Conservation (phyloP, 2,888 invertebrate species). For the Capitulum mitella region DNA sequence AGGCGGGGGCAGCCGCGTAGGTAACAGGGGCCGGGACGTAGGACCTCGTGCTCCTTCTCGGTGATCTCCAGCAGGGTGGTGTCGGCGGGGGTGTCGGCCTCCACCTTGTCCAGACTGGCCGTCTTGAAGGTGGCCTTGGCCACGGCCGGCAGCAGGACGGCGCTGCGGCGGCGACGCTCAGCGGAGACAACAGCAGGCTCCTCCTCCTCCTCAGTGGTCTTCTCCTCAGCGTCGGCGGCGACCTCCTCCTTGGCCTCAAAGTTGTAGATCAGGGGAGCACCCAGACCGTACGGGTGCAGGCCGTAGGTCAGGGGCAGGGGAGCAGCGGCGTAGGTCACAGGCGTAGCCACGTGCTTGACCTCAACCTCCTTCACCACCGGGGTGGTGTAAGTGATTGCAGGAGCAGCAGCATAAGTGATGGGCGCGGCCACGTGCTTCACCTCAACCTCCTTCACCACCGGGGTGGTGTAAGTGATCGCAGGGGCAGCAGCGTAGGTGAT, state of each 20-base stretch:
- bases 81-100: conserved; percentile 32
- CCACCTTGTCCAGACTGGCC: conserved; percentile 37
- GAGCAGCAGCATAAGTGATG: no score
- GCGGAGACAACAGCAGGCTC: conserved; percentile 28
- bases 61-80: conserved; percentile 30
- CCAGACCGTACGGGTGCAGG: background rate
- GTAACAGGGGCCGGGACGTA: background rate
- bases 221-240: conserved; percentile 25
- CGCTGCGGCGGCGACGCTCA: conserved; percentile 14
- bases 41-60: conserved; percentile 30
- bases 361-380: background rate
- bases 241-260: conserved; percentile 28
- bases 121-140: conserved; percentile 44
- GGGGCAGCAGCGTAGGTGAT: background rate
- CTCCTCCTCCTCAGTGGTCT: conserved; percentile 20
- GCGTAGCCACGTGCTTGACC: background rate
- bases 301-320: background rate
- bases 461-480: background rate
- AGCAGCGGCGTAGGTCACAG: background rate
- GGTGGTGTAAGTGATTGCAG: no score
- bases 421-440: background rate
- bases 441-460: background rate
- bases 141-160: conserved; percentile 38
- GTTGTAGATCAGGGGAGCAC: background rate
- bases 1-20: no score